phyloP scores from a whole-genome alignment of 1,140 invertebrate genomes.

The Drosophila sp. region DNA sequence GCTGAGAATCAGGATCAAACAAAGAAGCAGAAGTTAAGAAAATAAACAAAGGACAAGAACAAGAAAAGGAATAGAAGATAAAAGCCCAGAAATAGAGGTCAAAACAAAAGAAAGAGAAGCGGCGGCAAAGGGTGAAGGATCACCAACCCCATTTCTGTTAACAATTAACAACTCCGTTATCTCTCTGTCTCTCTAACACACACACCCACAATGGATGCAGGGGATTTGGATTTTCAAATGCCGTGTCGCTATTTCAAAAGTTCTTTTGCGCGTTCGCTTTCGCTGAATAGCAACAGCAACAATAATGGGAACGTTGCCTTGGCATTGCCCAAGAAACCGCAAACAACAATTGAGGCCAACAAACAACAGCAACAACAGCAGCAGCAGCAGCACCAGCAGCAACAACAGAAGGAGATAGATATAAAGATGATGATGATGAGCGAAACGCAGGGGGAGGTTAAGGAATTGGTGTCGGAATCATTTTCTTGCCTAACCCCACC shows the following conservation, averaged over 20 bases:
- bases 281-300: constrained; percentile 66
- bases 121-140: not conserved
- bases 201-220: constrained; percentile 43
- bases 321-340: constrained; percentile 67
- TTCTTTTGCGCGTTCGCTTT: constrained; percentile 82
- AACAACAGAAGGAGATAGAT: constrained; percentile 30
- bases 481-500: constrained; percentile 49
- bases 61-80: constrained; percentile 1
- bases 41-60: constrained; percentile 20
- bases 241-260: constrained; percentile 82
- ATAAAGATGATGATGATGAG: constrained; percentile 18
- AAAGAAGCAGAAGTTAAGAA: constrained; percentile 3
- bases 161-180: not conserved
- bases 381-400: constrained; percentile 25
- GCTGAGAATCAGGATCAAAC: not conserved
- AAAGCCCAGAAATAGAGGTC: constrained; percentile 15
- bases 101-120: not conserved
- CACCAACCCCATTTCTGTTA: too few species aligned
- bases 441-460: constrained; percentile 20
- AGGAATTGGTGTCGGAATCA: constrained; percentile 30
- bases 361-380: constrained; percentile 37
- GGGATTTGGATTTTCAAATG: constrained; percentile 81
- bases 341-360: constrained; percentile 56
- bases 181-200: constrained; percentile 11
- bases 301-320: constrained; percentile 47